phyloP scores from a whole-genome alignment of 2,888 invertebrate genomes.

The Metallyticus violacea region DNA sequence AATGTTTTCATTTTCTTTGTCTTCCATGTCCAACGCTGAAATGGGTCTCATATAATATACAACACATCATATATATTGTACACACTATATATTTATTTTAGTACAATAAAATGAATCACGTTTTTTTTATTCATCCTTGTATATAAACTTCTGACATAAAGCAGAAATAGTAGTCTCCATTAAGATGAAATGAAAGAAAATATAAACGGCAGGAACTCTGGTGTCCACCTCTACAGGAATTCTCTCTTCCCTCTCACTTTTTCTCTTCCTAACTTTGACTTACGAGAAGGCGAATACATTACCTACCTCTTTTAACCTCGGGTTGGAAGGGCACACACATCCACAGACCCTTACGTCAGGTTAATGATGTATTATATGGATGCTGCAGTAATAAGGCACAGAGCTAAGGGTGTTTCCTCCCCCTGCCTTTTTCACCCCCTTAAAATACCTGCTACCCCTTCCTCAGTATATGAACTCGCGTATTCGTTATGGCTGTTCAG shows the following conservation, averaged over 20 bases:
- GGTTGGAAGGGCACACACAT: background rate
- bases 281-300: background rate
- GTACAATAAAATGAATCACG: too few relatives aligned
- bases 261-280: background rate
- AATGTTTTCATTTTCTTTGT: too few relatives aligned
- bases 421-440: background rate
- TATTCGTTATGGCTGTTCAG: conserved; percentile 11
- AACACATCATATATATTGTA: too few relatives aligned
- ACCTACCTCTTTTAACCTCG: conserved; percentile 3
- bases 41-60: too few relatives aligned
- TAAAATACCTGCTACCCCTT: background rate
- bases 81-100: too few relatives aligned
- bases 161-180: background rate
- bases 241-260: background rate
- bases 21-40: too few relatives aligned
- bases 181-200: background rate
- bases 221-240: background rate
- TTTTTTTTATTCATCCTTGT: too few relatives aligned
- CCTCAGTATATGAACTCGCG: background rate
- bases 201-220: background rate
- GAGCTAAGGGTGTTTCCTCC: background rate
- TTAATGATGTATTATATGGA: conserved; percentile 20
- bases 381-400: conserved; percentile 4
- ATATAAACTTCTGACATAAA: background rate
- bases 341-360: background rate